A percentile compares a stretch with the other conserved stretches of the same genome.
These are phyloP conservation scores for Perdita meconis DNA, from an alignment of 2,888 invertebrate species.

Conservation along the genomic window DNA sequence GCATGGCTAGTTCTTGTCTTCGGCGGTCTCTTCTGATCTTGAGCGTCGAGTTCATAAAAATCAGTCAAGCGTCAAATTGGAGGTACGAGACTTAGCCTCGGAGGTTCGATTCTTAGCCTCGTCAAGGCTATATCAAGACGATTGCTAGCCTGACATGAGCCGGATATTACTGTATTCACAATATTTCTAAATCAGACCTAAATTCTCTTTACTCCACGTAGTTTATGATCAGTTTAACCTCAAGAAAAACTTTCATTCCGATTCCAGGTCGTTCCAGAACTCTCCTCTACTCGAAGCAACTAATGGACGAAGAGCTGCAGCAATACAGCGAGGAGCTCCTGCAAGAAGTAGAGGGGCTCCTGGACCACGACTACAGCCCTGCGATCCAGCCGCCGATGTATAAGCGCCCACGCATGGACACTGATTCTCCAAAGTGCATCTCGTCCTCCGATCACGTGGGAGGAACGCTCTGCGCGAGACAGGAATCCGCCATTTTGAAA, in stretches of 20 bases:
- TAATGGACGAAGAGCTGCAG: constrained; percentile 79
- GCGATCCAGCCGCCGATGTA: constrained; percentile 75
- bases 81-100: no score
- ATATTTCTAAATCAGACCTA: no score
- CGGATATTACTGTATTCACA: no score
- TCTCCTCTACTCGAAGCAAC: constrained; percentile 79
- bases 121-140: no score
- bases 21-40: no score
- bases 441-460: constrained; percentile 71
- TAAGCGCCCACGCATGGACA: constrained; percentile 78
- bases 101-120: no score
- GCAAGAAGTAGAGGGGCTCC: constrained; percentile 80
- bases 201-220: no score
- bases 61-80: no score
- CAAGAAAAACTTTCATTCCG: constrained; percentile 3
- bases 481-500: constrained; percentile 58
- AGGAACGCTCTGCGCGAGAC: constrained; percentile 68
- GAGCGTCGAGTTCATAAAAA: no score
- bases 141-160: no score
- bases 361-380: constrained; percentile 82
- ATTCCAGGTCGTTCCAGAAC: constrained; percentile 81
- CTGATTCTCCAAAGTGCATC: constrained; percentile 69
- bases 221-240: no score
- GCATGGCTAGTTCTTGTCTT: no score
- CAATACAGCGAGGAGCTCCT: constrained; percentile 81